These are phyloP conservation scores for Ctenopoma kingsleyae DNA, from an alignment of 2,797 vertebrate genomes.

Conservation along the genomic window DNA sequence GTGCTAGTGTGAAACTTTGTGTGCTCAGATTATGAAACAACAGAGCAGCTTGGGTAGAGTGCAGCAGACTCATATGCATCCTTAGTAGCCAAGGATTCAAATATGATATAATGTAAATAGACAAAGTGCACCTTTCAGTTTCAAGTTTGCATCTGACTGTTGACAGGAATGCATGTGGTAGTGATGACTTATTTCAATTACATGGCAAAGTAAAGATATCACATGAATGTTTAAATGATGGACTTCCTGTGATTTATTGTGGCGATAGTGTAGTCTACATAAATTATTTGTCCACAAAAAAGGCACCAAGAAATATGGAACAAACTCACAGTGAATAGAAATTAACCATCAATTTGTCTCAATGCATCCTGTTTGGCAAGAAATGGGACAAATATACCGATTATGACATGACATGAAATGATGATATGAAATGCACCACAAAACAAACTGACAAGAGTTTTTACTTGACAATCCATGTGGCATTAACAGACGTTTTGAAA, in stretches of 20 bases:
- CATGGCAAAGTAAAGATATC: constrained; percentile 39
- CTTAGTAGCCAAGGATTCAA: constrained; percentile 24
- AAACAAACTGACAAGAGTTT: constrained; percentile 22
- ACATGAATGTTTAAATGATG: constrained; percentile 28
- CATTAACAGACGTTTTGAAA: constrained; percentile 39
- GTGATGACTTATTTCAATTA: constrained; percentile 43
- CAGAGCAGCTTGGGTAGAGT: constrained; percentile 52
- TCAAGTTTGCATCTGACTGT: constrained; percentile 65
- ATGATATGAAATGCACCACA: constrained; percentile 46
- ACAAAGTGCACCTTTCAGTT: constrained; percentile 77
- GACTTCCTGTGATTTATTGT: constrained; percentile 50
- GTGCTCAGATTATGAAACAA: constrained; percentile 27
- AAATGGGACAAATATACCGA: constrained; percentile 36
- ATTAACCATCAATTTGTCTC: constrained; percentile 39
- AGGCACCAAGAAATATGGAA: constrained; percentile 81
- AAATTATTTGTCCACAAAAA: constrained; percentile 72
- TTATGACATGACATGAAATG: constrained; percentile 36
- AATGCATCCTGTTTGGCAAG: constrained; percentile 51
- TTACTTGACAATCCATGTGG: constrained; percentile 43
- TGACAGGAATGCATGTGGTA: constrained; percentile 44
- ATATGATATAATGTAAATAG: constrained; percentile 25
- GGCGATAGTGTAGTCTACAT: constrained; percentile 68
- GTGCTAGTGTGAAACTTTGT: constrained; percentile 14
- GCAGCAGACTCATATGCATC: constrained; percentile 36
- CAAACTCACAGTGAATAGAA: constrained; percentile 67